These are phyloP conservation scores for Setophaga petechia DNA, from an alignment of 2,113 vertebrate species.

Conservation along the genomic window DNA sequence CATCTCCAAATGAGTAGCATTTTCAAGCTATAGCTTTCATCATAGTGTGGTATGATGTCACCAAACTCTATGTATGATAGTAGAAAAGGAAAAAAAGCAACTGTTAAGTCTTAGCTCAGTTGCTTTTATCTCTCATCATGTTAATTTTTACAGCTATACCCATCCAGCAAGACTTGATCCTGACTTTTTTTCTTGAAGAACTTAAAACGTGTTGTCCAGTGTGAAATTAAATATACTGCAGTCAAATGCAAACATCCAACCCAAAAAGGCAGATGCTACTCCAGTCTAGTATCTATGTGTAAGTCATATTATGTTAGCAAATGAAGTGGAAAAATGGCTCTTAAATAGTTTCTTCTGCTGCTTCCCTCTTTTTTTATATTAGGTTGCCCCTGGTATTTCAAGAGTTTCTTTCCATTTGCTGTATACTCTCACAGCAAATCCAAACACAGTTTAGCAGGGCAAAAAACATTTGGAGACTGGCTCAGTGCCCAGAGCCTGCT, in stretches of 20 bases:
- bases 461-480: constrained; percentile 19
- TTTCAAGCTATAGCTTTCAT: neutral
- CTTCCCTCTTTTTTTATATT: neutral
- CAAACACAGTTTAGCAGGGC: constrained; percentile 12
- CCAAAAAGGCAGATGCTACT: neutral
- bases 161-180: neutral
- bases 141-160: neutral
- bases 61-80: neutral
- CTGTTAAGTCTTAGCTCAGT: neutral
- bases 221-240: neutral
- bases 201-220: neutral
- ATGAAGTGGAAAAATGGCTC: neutral
- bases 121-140: neutral
- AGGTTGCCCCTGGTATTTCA: neutral
- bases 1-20: neutral
- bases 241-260: neutral
- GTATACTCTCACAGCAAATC: neutral
- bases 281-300: neutral
- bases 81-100: neutral
- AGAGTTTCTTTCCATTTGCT: neutral
- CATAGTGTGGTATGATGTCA: neutral
- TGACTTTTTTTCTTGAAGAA: neutral
- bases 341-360: neutral
- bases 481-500: constrained; percentile 19
- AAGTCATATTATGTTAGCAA: neutral